Percentiles rank a stretch among this genome's conserved stretches.
These are phyloP conservation scores for Brachypodius melanocephalos DNA, from an alignment of 2,113 vertebrate genomes.

Conservation along the genomic window DNA sequence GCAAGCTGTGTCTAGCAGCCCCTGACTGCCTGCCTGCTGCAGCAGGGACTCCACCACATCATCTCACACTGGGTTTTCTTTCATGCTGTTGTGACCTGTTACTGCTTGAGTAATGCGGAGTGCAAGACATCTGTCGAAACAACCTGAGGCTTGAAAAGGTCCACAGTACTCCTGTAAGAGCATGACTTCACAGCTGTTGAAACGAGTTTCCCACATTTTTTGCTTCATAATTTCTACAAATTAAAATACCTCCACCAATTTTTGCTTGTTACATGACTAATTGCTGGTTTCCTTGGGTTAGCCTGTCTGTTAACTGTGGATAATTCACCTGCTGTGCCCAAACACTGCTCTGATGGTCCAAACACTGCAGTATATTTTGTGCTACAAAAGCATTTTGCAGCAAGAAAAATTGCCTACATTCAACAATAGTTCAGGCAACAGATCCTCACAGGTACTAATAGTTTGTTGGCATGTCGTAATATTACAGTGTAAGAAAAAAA, in stretches of 20 bases:
- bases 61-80: not conserved
- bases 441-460: not conserved
- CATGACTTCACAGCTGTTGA: not conserved
- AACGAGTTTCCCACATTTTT: not conserved
- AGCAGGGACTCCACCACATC: not conserved
- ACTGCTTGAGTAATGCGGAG: not conserved
- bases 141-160: not conserved
- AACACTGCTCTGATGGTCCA: not conserved
- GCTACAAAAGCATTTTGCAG: not conserved
- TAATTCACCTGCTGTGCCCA: not conserved
- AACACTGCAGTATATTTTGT: not conserved
- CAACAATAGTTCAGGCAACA: not conserved
- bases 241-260: not conserved
- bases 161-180: not conserved
- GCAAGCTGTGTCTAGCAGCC: not conserved
- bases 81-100: not conserved
- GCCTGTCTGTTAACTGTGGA: not conserved
- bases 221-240: not conserved
- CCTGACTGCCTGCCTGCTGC: not conserved
- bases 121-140: not conserved
- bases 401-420: not conserved
- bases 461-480: not conserved
- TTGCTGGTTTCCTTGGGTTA: not conserved
- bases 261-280: not conserved
- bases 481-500: not conserved